Evolutionary conservation across 2,797 vertebrate species (phyloP), one percentile per base, ranked within the genome.

Genomic region (Pempheris klunzingeri): DNA sequence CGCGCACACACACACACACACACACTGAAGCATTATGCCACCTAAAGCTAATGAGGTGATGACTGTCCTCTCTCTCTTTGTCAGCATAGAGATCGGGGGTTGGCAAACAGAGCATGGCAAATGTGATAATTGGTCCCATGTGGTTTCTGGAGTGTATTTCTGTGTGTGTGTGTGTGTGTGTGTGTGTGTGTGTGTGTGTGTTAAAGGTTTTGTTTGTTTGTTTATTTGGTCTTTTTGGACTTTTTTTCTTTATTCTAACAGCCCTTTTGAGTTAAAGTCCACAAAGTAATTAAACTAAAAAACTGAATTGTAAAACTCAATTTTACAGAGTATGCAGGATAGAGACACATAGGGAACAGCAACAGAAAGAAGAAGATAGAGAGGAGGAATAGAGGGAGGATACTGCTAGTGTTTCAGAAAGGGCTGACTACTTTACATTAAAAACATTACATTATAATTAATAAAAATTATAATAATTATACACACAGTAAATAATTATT

Each of bases 51-150:
- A 91, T 91, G 86, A 89, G 86, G 62, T 73, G 79, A 76, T 67
- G 79, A 77, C 80, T 82, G 73, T 77, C 30, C 39, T 26, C 59
- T 32, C 61, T 36, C 59, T 49, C 66, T 83, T 43, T 86, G 79
- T 87, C 87, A 88, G 77, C 44, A 28, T n/a, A 61, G 44, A 72
- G 77, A 82, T 73, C 24, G 44, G 84, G 65, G 64, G 60, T 55
- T 71, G 74, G 85, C 73, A 79, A 88, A 86, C 79, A 57, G 86
- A 90, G 81, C 82, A 75, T 52, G 32, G 86, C 80, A 88, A 90
- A 88, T 79, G 80, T 86, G 90, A 89, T 93, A 94, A 94, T 93
- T 94, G 92, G 92, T 91, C 92, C 89, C 90, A 67, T 67, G 87
- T 86, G 91, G 69, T 74, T 70, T 71, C 63, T 59, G 62, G 67